These are phyloP conservation scores for Paramuricea clavata DNA, from an alignment of 92 coral and sea anemone genomes.

Conservation along the genomic window DNA sequence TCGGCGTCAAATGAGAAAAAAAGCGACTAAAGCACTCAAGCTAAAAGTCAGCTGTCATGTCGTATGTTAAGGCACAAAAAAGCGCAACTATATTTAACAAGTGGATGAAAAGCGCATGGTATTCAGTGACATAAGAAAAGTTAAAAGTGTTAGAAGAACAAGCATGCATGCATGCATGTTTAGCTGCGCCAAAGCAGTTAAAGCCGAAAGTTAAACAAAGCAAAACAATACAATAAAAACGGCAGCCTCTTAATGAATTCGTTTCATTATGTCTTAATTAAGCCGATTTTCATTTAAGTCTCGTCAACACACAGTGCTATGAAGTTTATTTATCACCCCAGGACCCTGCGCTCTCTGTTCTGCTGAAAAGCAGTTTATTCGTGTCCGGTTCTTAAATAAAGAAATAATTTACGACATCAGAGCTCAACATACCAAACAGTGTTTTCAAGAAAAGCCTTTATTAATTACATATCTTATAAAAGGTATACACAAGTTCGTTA, in stretches of 20 bases:
- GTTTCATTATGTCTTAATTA: slow-evolving; percentile 56
- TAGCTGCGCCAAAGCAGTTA: background rate
- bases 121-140: background rate
- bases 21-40: slow-evolving; percentile 30
- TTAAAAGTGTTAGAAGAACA: background rate
- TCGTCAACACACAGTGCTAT: slow-evolving; percentile 46
- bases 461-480: background rate
- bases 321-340: slow-evolving; percentile 44
- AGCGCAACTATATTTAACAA: background rate
- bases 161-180: slow-evolving; percentile 21
- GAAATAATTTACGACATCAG: background rate
- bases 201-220: slow-evolving; percentile 51
- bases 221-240: slow-evolving; percentile 54
- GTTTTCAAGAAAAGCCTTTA: background rate
- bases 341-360: slow-evolving; percentile 3
- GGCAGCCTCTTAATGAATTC: slow-evolving; percentile 53
- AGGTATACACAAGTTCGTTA: background rate
- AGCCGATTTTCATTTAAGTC: slow-evolving; percentile 54
- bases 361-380: background rate
- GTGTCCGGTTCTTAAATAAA: background rate
- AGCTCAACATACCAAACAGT: background rate
- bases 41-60: slow-evolving; percentile 29
- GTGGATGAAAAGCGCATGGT: background rate
- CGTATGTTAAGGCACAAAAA: background rate
- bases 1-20: slow-evolving; percentile 30